Evolutionary conservation across 1,140 invertebrate genomes (phyloP).

Genomic region (Diabrotica virgifera): DNA sequence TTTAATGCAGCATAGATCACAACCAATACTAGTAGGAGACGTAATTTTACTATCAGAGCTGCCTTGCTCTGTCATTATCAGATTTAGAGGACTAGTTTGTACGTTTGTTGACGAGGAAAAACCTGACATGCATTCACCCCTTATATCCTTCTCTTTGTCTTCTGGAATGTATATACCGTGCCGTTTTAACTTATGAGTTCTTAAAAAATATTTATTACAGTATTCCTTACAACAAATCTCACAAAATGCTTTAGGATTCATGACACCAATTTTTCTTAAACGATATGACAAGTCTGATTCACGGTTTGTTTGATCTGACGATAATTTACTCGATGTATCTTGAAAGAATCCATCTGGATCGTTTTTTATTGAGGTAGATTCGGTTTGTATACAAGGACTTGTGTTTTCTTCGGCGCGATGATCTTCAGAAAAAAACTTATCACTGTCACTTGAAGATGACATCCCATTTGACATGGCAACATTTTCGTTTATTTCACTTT

Average conservation of each 20-base stretch:
- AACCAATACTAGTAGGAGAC: slow-evolving; percentile 48
- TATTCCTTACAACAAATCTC: slow-evolving; percentile 94
- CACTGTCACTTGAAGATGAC: slow-evolving; percentile 37
- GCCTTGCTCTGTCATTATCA: slow-evolving; percentile 57
- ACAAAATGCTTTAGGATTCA: slow-evolving; percentile 87
- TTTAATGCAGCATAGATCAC: slow-evolving; percentile 46
- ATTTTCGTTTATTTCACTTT: slow-evolving; percentile 34
- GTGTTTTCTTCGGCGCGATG: slow-evolving; percentile 32
- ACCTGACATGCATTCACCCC: slow-evolving; percentile 46
- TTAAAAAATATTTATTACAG: slow-evolving; percentile 91
- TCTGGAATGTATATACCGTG: slow-evolving; percentile 67
- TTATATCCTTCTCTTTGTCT: slow-evolving; percentile 51
- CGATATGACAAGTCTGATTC: slow-evolving; percentile 64
- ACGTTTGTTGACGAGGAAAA: slow-evolving; percentile 51
- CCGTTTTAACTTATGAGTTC: slow-evolving; percentile 86
- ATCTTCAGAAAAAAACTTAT: slow-evolving; percentile 33
- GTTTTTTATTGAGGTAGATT: slow-evolving; percentile 43
- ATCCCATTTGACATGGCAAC: slow-evolving; percentile 34
- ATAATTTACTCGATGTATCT: slow-evolving; percentile 40
- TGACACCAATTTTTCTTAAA: slow-evolving; percentile 71
- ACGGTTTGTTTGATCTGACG: slow-evolving; percentile 38
- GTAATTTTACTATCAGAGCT: slow-evolving; percentile 42
- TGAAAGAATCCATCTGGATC: slow-evolving; percentile 38
- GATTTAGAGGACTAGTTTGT: slow-evolving; percentile 61
- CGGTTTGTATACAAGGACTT: slow-evolving; percentile 40